Base-by-base conservation (phyloP, 2,888 invertebrate species). In the Diadegma fenestrale region DNA sequence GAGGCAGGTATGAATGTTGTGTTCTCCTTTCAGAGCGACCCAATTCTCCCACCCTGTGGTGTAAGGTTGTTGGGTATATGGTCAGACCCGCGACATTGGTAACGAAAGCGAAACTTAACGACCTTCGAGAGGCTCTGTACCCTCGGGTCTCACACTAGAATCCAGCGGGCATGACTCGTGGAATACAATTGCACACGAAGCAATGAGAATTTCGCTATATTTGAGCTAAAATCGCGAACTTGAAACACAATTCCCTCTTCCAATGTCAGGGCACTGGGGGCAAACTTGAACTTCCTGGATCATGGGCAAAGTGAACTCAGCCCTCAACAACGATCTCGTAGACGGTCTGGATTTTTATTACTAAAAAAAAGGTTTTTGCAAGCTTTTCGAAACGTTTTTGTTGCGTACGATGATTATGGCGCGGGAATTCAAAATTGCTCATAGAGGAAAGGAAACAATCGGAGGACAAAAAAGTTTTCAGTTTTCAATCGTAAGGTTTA, bases 111-210 rank as follows among this genome's bases (percentile, higher is more conserved):
- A 87, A 87, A 87, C 85, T 79, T 41, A 83, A 72, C 83, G 87
- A 85, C 95, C 84, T 95, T 94, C 45, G 94, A 43, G 78, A 58
- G 58, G 43, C 73, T 58, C 79, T 61, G 45, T 66, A 26, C 64
- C 77, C 84, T 72, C 80, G 22, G 51, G 48, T 80, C 77, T 80
- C 78, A 26, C 51, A 78, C 58, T 69, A 64, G 63, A 85, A 51
- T 68, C 48, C 73, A 68, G 75, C 30, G 10, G 54, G 71, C 48
- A 45, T 71, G 72, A 45, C 33, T 30, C 68, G 54, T 51, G 45
- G 41, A 64, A 72, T 7, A 37, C 71, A 82, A 68, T 78, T 61
- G 73, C 48, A 68, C 68, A 73, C 73, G 73, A 79, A 83, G 73
- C 78, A 78, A 58, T 19, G 45, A 45, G 30, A 12, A 26, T 30